A percentile compares a stretch with the other conserved stretches of the same genome.
phyloP scores from a whole-genome alignment of 2,113 vertebrate genomes.

The Mionectes macconnelli region DNA sequence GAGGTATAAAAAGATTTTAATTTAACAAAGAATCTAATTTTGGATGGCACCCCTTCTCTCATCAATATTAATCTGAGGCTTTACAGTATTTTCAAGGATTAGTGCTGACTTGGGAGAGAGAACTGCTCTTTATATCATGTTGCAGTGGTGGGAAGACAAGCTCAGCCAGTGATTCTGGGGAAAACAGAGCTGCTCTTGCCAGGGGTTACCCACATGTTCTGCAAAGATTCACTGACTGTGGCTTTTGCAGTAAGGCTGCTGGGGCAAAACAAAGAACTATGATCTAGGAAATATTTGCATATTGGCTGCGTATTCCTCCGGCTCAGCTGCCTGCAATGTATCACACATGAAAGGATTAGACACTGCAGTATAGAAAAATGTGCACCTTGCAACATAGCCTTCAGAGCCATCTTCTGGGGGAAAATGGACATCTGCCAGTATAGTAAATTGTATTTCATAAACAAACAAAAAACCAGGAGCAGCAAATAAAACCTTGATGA shows the following conservation, averaged over 20 bases:
- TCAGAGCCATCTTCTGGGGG: not conserved
- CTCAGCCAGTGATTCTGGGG: not conserved
- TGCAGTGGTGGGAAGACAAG: not conserved
- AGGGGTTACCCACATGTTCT: not conserved
- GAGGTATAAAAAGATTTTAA: not conserved
- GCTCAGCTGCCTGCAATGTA: not conserved
- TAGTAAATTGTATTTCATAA: not conserved
- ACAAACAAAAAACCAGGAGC: not conserved
- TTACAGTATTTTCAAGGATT: not conserved
- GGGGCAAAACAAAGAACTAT: not conserved
- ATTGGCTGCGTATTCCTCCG: not conserved
- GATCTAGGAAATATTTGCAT: not conserved
- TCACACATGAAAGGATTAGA: not conserved
- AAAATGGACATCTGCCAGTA: not conserved
- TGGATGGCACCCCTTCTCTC: not conserved
- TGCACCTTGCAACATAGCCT: not conserved
- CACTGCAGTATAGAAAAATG: not conserved
- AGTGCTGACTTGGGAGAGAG: not conserved
- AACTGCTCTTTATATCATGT: fast-evolving
- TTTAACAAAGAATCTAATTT: not conserved
- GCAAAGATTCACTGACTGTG: not conserved
- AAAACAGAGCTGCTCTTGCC: not conserved
- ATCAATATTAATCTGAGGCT: not conserved
- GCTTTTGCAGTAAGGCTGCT: not conserved
- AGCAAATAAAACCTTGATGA: not conserved